Base-by-base conservation (phyloP, 1,140 invertebrate genomes). In the Oncopeltus fasciatus region DNA sequence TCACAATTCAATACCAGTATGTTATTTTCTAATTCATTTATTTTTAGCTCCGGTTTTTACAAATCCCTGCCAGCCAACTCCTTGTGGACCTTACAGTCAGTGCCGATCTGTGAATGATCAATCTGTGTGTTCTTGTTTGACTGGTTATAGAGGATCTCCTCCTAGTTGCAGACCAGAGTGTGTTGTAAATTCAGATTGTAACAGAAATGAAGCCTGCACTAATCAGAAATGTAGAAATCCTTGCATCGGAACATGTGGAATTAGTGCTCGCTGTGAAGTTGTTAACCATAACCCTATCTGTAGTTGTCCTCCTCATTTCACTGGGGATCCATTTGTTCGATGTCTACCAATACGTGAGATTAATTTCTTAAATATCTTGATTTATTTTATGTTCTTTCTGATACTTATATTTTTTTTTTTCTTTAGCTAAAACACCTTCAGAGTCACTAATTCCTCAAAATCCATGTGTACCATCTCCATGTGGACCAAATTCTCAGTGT, bases 101-200 rank as follows among this genome's bases (percentile, higher is more conserved):
- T 84, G 83, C 67, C 72, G 75, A 72, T 73, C 77, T 24, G 71
- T 80, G 43, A 73, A 75, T 57, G 75, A 75, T 28, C 71, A 71
- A 29, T 71, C 79, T n/a, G 75, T 75, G 1, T 84, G 82, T 64
- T 75, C 76, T 16, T 84, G 82, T 66, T 69, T 76, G 20, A 69
- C 71, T 12, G 74, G 72, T 46, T 82, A 80, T 67, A 77, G 82
- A 47, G 86, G 86, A 47, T 74, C 74, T 20, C 83, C 85, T 20
- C 84, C 84, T 27, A 80, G 82, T 68, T 88, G 86, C 69, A 76
- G 82, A 9, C 84, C 85, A 16, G 84, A 87, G 72, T 87, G 85
- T 72, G 74, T 78, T 16, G 79, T 83, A 1, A 82, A 88, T 70
- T 76, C 80, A 18, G 86, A 90, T 69, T 91, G 88, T 72, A 72